Percentiles rank a stretch among this genome's conserved stretches.
These are phyloP conservation scores for Coenobita brevimanus DNA, from an alignment of 1,140 invertebrate genomes.

Conservation along the genomic window DNA sequence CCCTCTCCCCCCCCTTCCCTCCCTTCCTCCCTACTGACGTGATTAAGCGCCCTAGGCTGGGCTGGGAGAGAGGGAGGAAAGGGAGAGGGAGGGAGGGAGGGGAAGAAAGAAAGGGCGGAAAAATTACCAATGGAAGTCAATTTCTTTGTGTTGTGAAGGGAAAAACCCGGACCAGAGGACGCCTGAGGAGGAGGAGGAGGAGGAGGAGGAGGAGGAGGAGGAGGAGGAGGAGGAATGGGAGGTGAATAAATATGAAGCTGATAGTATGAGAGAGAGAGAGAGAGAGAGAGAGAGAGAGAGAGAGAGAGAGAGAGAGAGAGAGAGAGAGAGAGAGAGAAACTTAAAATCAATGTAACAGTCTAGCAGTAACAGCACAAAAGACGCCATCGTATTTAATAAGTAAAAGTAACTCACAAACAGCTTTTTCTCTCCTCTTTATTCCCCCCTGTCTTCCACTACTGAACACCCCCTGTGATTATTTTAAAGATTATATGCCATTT, in stretches of 20 bases:
- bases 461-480: background rate
- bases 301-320: background rate
- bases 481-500: no score
- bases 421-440: background rate
- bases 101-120: slow-evolving; percentile 29
- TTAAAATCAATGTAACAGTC: background rate
- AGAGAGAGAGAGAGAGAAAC: slow-evolving; percentile 3
- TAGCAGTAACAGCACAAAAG: background rate
- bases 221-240: background rate
- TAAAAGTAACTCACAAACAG: no score
- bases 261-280: background rate
- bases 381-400: no score
- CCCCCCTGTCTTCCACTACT: background rate
- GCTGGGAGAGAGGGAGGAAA: slow-evolving; percentile 12
- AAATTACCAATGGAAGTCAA: slow-evolving; percentile 63
- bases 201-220: slow-evolving; percentile 2
- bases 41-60: slow-evolving; percentile 41
- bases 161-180: slow-evolving; percentile 50
- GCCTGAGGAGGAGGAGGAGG: slow-evolving; percentile 15
- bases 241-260: background rate
- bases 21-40: slow-evolving; percentile 1
- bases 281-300: background rate
- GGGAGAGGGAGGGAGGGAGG: background rate
- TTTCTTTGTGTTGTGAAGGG: slow-evolving; percentile 57
- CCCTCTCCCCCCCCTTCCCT: background rate